Evolutionary conservation across 1,140 invertebrate species (phyloP), one percentile per base, ranked within the genome.

Genomic region (Daktulosphaira vitifoliae): DNA sequence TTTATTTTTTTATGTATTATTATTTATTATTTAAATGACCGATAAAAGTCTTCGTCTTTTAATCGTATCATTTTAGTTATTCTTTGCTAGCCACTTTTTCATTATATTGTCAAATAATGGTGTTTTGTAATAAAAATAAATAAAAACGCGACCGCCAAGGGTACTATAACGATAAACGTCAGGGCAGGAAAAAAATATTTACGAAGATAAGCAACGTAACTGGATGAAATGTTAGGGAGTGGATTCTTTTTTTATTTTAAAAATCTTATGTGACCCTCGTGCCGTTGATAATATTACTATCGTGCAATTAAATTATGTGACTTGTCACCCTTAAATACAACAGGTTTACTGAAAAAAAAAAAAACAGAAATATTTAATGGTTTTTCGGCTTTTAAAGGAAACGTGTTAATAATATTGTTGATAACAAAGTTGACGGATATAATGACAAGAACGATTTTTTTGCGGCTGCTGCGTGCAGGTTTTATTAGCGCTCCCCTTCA

Each of bases 111-210:
- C 54, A 38, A 46, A 62, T 62, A 62, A 62, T 62, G 42, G 56
- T n/a, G 42, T 62, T 62, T 62, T 25, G 42, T 33, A 62, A 62
- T 62, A 62, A 62, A 62, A 59, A 29, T 62, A 62, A 62, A 59
- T 59, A 59, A 62, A 46, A 46, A 48, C 42, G 18, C 37, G 1
- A 9, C 33, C 5, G 20, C 33, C 6, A 11, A 23, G 25, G 39
- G n/a, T 5, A 33, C 29, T 6, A 44, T n/a, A 9, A 15, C 42
- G 42, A 62, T 62, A 48, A 48, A 62, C 42, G 56, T 48, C 39
- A 15, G 26, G 39, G 39, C 15, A 22, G 26, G 13, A 46, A n/a
- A 42, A 42, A 56, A 46, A 46, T 26, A 26, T n/a, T 11, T 11
- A 6, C 29, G 29, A 6, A 33, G 29, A 33, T 33, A 33, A 33